Evolutionary conservation across 2,797 vertebrate genomes (phyloP), one percentile per base, ranked within the genome.

Genomic region (Simalia tracyae): DNA sequence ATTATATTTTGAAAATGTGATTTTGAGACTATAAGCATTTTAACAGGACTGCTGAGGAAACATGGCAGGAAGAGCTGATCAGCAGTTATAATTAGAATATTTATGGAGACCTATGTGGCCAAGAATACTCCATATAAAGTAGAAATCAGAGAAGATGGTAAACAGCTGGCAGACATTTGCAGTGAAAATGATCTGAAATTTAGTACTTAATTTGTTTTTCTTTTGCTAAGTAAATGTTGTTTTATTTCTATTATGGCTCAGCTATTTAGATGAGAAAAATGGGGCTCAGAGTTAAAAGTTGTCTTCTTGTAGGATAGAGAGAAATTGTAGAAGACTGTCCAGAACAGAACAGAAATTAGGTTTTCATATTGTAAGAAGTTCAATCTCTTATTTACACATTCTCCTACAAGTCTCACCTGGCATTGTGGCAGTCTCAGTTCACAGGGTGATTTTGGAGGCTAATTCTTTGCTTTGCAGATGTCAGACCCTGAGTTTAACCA

Each of bases 1-100:
- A 63, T 28, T 68, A 61, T 61, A 46, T 91, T 93, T 66, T 91
- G 89, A 93, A 93, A 88, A n/a, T 50, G 91, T 60, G 28, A 61
- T 81, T 54, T 85, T 56, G 50, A 85, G 28, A 85, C 5, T 56
- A 85, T 54, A 85, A 85, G 50, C 50, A n/a, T 85, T 85, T 85
- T 56, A n/a, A 56, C 26, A 85, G 36, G 68, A 72, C 19, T 72
- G 68, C 31, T 72, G 64, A 90, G 60, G 86, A 54, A 91, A 85
- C 36, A 84, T 91, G 86, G 46, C 15, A 91, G 90, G 31, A 81
- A 81, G 72, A 46, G 19, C 42, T 81, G 72, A 46, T 46, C 36
- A 46, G 24, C 42, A 46, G 72, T 46, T 81, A 81, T 81, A 81
- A 81, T 81, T 81, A 46, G 19, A 81, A 24, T 24, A 3, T 81